A percentile compares a stretch with the other conserved stretches of the same genome.
phyloP scores from a whole-genome alignment of 2,888 invertebrate species.

The Gerosis bhagava region DNA sequence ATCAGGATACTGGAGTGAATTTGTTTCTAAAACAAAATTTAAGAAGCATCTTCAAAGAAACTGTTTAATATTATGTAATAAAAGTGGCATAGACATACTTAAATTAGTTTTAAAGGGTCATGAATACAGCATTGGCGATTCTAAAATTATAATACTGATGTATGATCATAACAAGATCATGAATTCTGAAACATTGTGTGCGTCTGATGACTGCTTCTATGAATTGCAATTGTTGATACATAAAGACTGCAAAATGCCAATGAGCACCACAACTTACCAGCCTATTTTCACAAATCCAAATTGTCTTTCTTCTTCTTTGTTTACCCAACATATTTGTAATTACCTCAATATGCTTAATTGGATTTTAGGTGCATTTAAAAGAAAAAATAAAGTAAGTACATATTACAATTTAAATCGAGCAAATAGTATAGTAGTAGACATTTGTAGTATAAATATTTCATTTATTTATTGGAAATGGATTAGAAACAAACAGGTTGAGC shows the following conservation, averaged over 20 bases:
- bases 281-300: slow-evolving; percentile 40
- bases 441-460: too few species aligned
- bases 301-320: slow-evolving; percentile 63
- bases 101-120: slow-evolving; percentile 47
- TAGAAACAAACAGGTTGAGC: too few species aligned
- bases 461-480: too few species aligned
- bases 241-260: slow-evolving; percentile 38
- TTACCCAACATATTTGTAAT: slow-evolving; percentile 60
- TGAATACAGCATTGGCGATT: slow-evolving; percentile 34
- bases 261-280: slow-evolving; percentile 25
- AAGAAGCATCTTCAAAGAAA: slow-evolving; percentile 33
- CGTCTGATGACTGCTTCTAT: slow-evolving; percentile 48
- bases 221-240: slow-evolving; percentile 52
- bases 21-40: slow-evolving; percentile 19
- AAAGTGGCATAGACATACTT: slow-evolving; percentile 38
- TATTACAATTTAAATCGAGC: too few species aligned
- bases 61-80: slow-evolving; percentile 41
- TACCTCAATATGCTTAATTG: slow-evolving; percentile 57
- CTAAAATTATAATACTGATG: slow-evolving; percentile 52
- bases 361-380: slow-evolving; percentile 48
- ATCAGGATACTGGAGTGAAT: slow-evolving; percentile 47
- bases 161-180: slow-evolving; percentile 60
- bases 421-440: too few species aligned
- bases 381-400: slow-evolving; percentile 53
- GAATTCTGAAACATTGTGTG: slow-evolving; percentile 56